Conservation (phyloP, 2,888 invertebrate genomes). For the Corythucha ciliata region DNA sequence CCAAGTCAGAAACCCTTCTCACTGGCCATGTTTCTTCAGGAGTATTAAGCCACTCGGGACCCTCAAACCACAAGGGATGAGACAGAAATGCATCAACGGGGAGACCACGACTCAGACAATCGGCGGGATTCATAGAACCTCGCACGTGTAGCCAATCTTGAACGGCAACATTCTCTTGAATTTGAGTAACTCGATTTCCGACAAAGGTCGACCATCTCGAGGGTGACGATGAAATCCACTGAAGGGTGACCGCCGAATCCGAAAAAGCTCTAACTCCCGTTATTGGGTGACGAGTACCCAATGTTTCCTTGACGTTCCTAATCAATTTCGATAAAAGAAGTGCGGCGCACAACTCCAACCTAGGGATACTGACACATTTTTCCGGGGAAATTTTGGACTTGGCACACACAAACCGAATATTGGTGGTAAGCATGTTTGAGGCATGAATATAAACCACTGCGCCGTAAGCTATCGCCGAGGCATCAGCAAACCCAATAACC, state of each 20-base stretch:
- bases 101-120: conserved; percentile 4
- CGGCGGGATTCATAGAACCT: not conserved
- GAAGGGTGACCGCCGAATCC: not conserved
- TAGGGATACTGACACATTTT: no score
- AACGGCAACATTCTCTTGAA: not conserved
- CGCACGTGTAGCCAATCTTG: not conserved
- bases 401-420: no score
- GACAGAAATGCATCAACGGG: not conserved
- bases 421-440: no score
- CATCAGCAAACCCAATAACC: no score
- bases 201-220: conserved; percentile 1
- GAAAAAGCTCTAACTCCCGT: not conserved
- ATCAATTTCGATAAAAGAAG: no score
- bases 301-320: no score
- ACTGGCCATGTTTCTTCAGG: not conserved
- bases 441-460: no score
- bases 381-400: no score
- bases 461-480: no score
- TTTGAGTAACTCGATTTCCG: not conserved
- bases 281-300: no score
- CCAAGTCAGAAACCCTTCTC: not conserved
- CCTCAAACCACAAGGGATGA: not conserved
- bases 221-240: not conserved
- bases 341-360: no score
- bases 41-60: not conserved